phyloP scores from a whole-genome alignment of 2,888 invertebrate genomes.

The Pasiphila rectangulata region DNA sequence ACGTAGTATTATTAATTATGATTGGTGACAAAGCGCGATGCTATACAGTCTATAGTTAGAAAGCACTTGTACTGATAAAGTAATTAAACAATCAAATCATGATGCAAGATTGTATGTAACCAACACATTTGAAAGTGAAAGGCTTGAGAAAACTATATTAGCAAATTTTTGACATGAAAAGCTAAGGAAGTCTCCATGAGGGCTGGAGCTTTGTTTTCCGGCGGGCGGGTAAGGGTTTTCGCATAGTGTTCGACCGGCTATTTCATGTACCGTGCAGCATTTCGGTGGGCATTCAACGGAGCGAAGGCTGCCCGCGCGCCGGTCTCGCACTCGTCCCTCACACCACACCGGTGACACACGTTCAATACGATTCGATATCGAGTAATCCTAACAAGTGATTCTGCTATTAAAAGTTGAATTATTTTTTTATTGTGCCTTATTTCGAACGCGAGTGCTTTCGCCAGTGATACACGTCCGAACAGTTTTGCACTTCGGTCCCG shows the following conservation, averaged over 20 bases:
- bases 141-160: slow-evolving; percentile 15
- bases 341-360: slow-evolving; percentile 63
- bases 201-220: slow-evolving; percentile 62
- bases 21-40: slow-evolving; percentile 4
- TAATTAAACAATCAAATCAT: slow-evolving; percentile 24
- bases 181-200: slow-evolving; percentile 54
- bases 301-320: slow-evolving; percentile 78
- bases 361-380: slow-evolving; percentile 45
- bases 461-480: slow-evolving; percentile 48
- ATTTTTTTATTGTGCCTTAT: slow-evolving; percentile 23
- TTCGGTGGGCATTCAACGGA: slow-evolving; percentile 79
- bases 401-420: slow-evolving; percentile 20
- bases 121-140: slow-evolving; percentile 20
- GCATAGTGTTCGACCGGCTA: slow-evolving; percentile 76
- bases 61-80: slow-evolving; percentile 24
- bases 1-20: no score
- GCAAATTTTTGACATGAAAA: slow-evolving; percentile 14
- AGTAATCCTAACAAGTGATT: slow-evolving; percentile 50
- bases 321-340: slow-evolving; percentile 67
- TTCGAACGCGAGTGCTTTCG: slow-evolving; percentile 47
- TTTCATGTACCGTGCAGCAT: slow-evolving; percentile 78
- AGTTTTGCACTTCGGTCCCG: slow-evolving; percentile 44
- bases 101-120: slow-evolving; percentile 25
- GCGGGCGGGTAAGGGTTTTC: slow-evolving; percentile 75
- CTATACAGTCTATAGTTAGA: slow-evolving; percentile 2